Conservation (phyloP, 2,797 vertebrate species). For the Anabacerthia variegaticeps region DNA sequence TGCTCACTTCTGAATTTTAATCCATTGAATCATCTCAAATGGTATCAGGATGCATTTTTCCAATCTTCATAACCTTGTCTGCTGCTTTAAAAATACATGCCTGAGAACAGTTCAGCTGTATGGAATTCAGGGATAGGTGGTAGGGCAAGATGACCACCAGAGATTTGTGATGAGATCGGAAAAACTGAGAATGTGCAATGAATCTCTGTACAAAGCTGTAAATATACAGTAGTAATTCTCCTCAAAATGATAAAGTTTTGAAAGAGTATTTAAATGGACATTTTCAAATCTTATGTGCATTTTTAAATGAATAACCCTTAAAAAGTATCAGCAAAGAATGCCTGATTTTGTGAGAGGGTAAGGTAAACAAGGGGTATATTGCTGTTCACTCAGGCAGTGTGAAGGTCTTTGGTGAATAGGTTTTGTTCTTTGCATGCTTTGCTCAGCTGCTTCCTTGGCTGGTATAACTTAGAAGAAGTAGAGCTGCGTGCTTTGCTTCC, state of each 20-base stretch:
- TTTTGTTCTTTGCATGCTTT: neutral
- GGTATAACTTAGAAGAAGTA: neutral
- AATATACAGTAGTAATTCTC: neutral
- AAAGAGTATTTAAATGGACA: neutral
- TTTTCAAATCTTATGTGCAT: neutral
- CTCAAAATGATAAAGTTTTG: neutral
- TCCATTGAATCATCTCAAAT: neutral
- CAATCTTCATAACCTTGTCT: neutral
- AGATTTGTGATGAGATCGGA: neutral
- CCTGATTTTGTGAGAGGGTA: neutral
- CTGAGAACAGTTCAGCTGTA: neutral
- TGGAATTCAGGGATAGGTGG: neutral
- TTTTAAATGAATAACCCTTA: neutral
- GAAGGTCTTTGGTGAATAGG: neutral
- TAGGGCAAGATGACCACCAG: neutral
- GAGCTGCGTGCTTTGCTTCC: neutral
- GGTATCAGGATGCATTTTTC: neutral
- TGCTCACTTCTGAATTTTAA: neutral
- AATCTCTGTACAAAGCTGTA: neutral
- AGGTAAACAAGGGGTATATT: neutral
- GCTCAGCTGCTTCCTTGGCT: neutral
- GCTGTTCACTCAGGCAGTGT: rapidly evolving
- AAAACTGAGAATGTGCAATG: neutral
- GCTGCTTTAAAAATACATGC: neutral
- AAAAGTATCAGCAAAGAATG: neutral